Evolutionary conservation across 2,113 vertebrate species (phyloP).

Genomic region (Zosterops pallidus): DNA sequence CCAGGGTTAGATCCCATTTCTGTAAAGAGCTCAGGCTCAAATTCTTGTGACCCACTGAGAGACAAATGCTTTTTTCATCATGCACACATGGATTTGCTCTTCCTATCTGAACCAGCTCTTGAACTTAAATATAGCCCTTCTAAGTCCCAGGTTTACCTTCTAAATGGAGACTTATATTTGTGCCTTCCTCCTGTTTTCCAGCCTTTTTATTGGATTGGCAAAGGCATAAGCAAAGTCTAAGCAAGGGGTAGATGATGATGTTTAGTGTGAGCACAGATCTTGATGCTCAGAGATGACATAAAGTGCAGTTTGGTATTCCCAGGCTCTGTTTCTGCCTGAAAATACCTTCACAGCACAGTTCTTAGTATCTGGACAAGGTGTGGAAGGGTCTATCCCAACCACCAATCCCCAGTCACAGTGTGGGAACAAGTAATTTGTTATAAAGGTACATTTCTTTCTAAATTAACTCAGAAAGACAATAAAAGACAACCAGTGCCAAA

Average conservation of each 20-base stretch:
- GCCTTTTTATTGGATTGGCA: background rate
- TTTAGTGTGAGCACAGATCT: background rate
- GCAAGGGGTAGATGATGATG: fast-evolving
- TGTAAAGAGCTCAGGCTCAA: background rate
- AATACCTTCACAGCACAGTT: background rate
- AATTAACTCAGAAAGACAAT: background rate
- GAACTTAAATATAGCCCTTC: background rate
- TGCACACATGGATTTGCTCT: background rate
- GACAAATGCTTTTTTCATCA: background rate
- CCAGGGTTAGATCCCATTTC: background rate
- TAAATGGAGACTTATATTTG: background rate
- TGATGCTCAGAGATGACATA: background rate
- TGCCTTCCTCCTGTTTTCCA: background rate
- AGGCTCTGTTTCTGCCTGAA: background rate
- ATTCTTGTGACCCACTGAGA: background rate
- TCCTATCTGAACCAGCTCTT: background rate
- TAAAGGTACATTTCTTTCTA: background rate
- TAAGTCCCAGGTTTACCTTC: background rate
- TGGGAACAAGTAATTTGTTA: background rate
- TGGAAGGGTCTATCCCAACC: background rate
- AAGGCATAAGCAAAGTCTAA: background rate
- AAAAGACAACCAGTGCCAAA: background rate
- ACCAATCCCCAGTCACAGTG: fast-evolving
- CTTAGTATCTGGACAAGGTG: background rate
- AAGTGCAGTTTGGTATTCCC: background rate